Conservation (phyloP, 2,888 invertebrate genomes). For the Acrocyrtus sp. region DNA sequence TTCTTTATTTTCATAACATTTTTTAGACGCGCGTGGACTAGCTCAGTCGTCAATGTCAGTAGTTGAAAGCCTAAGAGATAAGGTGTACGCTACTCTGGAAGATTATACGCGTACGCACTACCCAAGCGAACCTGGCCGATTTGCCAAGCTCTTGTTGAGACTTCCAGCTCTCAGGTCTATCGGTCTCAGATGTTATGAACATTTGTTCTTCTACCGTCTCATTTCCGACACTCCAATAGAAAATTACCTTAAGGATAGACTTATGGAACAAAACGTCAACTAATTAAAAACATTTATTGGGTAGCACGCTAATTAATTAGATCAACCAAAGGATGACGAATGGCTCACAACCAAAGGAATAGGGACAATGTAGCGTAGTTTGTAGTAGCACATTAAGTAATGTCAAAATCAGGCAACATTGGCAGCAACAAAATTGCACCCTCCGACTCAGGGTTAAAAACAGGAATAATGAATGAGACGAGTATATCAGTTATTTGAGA, state of each 20-base stretch:
- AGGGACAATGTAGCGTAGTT: too few relatives aligned
- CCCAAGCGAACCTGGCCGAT: constrained; percentile 92
- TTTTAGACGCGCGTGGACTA: constrained; percentile 86
- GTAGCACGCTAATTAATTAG: neutral
- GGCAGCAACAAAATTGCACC: neutral
- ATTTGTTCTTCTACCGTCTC: constrained; percentile 92
- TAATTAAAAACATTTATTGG: too few relatives aligned
- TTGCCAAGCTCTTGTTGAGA: constrained; percentile 91
- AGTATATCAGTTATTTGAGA: too few relatives aligned
- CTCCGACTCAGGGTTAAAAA: neutral
- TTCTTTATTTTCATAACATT: constrained; percentile 12
- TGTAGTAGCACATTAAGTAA: too few relatives aligned
- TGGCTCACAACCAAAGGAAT: too few relatives aligned
- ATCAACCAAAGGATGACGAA: neutral
- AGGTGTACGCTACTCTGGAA: constrained; percentile 93
- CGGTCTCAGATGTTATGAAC: constrained; percentile 93
- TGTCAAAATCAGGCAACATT: too few relatives aligned
- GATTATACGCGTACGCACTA: constrained; percentile 91
- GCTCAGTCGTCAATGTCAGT: constrained; percentile 76
- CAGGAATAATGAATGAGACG: constrained; percentile 4
- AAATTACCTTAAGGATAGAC: constrained; percentile 83
- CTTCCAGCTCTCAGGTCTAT: constrained; percentile 91
- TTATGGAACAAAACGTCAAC: constrained; percentile 74
- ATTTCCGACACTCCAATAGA: constrained; percentile 88
- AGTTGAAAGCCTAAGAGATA: constrained; percentile 89